Conservation (phyloP, 1,140 invertebrate species). For the Acromyrmex heyeri region DNA sequence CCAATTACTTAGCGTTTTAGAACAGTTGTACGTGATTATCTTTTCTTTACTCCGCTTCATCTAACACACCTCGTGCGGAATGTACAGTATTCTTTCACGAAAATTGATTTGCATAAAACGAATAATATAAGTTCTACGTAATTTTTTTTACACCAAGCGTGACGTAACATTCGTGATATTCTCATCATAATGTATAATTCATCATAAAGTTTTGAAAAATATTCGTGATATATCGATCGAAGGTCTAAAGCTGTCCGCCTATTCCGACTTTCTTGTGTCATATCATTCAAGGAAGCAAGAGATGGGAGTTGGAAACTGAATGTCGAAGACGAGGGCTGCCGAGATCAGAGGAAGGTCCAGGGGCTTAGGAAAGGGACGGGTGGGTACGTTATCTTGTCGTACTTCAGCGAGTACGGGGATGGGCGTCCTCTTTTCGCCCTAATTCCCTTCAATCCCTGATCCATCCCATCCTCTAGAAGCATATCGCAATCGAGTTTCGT, state of each 20-base stretch:
- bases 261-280: constrained; percentile 52
- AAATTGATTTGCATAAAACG: background rate
- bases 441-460: constrained; percentile 79
- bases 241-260: constrained; percentile 53
- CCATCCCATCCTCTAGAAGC: constrained; percentile 52
- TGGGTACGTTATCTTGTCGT: constrained; percentile 77
- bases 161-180: background rate
- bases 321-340: constrained; percentile 69
- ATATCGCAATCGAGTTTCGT: constrained; percentile 77
- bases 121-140: background rate
- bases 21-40: constrained; percentile 63
- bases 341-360: constrained; percentile 56
- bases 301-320: constrained; percentile 66
- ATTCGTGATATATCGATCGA: constrained; percentile 68
- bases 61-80: background rate
- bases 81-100: background rate
- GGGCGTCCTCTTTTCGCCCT: constrained; percentile 75
- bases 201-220: constrained; percentile 57
- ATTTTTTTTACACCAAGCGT: background rate
- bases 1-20: constrained; percentile 63
- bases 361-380: constrained; percentile 63
- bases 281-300: constrained; percentile 61
- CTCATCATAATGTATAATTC: constrained; percentile 3
- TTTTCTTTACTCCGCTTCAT: constrained; percentile 15
- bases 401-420: constrained; percentile 72